A percentile compares a stretch with the other conserved stretches of the same genome.
These are phyloP conservation scores for Mormyrus lacerda DNA, from an alignment of 2,113 vertebrate genomes.

Conservation along the genomic window DNA sequence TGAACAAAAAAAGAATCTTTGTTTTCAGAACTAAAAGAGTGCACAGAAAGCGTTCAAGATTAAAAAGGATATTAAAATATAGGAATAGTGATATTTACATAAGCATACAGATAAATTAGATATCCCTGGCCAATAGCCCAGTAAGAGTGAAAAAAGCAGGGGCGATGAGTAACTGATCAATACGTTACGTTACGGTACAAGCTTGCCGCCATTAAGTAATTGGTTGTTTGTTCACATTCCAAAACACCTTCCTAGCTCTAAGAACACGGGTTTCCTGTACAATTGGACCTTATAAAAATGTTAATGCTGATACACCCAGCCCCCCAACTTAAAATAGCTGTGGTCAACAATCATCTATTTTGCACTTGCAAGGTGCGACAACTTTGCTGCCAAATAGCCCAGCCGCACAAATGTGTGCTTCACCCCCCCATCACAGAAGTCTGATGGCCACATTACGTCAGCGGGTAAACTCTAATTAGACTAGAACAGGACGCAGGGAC, in stretches of 20 bases:
- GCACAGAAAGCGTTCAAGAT: neutral
- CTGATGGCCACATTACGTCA: neutral
- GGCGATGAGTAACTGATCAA: neutral
- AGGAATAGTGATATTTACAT: neutral
- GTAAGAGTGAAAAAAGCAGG: neutral
- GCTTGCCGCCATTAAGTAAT: neutral
- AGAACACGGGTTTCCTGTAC: neutral
- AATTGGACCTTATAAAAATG: neutral
- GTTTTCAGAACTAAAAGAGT: neutral
- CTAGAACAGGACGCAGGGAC: neutral
- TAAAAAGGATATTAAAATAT: neutral
- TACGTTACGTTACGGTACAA: neutral
- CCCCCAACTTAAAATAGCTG: neutral
- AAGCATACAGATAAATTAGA: neutral
- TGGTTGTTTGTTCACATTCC: conserved; percentile 12
- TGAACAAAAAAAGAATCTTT: neutral
- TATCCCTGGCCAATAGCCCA: neutral
- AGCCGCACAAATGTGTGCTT: neutral
- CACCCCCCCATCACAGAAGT: neutral
- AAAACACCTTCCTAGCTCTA: neutral
- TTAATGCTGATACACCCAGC: neutral
- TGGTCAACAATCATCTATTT: neutral
- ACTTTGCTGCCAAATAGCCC: neutral
- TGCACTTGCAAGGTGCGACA: neutral
- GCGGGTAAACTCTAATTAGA: neutral